Evolutionary conservation across 2,888 invertebrate species (phyloP), one percentile per base, ranked within the genome.

Genomic region (Brachycybe producta): DNA sequence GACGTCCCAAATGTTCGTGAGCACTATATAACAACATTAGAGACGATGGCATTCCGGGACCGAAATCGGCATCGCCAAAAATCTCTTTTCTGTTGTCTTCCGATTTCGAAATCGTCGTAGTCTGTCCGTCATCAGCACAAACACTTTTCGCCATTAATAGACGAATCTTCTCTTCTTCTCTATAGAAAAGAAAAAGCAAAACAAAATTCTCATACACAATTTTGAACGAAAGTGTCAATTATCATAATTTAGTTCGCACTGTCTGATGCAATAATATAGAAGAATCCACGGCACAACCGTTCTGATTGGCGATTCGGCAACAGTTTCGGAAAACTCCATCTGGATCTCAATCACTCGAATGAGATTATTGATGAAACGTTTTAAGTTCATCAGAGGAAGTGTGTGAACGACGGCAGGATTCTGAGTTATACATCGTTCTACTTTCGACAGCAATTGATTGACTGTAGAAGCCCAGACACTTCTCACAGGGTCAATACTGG

Each of bases 211-310:
- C 21, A 32, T n/a, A 19, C 24, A 41, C 4, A 42, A 11, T 21
- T 2, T 23, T 19, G 30, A 32, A 47, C 3, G 7, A 13, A n/a
- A 19, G 17, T 15, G 17, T 13, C 21, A 13, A 27, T 27, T 15
- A 1, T 24, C 13, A 15, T 32, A 27, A 49, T 2, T 19, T 27
- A 26, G 32, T 23, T 48, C 61, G 55, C 52, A 64, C 64, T 75
- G 71, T 55, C 81, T 76, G 44, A 90, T 70, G 56, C 90, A 75
- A 59, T 79, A 79, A 68, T 88, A 84, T 58, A 91, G 70, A 51
- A 91, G 70, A 52, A 87, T 80, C 88, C 88, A 90, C 4, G 87
- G 84, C 3, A 76, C 67, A 13, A 84, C 76, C 13, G 80, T 78
- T 52, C 79, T 78, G 48, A 86, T 72, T 0, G 81, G 79, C 62